Conservation (phyloP, 2,888 invertebrate species). For the Napeogenes inachia region DNA sequence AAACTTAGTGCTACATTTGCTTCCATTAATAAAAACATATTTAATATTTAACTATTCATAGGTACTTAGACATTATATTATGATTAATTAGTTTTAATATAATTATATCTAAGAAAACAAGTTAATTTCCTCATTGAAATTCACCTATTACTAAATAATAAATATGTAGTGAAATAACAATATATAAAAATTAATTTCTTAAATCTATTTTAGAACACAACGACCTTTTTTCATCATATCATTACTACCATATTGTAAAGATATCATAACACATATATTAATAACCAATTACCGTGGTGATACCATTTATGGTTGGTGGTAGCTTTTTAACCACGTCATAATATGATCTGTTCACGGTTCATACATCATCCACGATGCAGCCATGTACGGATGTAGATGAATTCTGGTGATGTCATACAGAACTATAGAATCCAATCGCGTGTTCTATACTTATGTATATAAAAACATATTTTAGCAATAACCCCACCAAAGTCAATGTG, state of each 20-base stretch:
- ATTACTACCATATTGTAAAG: not conserved
- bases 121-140: no score
- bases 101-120: no score
- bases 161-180: no score
- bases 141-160: no score
- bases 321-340: constrained; percentile 53
- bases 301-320: constrained; percentile 50
- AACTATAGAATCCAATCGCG: constrained; percentile 44
- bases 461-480: constrained; percentile 18
- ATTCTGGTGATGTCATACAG: constrained; percentile 69
- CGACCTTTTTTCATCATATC: no score
- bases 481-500: constrained; percentile 15
- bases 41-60: no score
- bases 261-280: constrained; percentile 5
- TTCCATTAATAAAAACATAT: no score
- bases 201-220: no score
- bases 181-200: no score
- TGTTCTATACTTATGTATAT: constrained; percentile 34
- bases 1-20: no score
- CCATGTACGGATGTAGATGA: constrained; percentile 68
- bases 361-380: constrained; percentile 57
- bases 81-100: no score
- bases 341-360: constrained; percentile 51
- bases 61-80: no score
- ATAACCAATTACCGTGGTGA: constrained; percentile 6